A percentile compares a stretch with the other conserved stretches of the same genome.
Evolutionary conservation across 2,797 vertebrate species (phyloP).

Genomic region (Semotilus atromaculatus): DNA sequence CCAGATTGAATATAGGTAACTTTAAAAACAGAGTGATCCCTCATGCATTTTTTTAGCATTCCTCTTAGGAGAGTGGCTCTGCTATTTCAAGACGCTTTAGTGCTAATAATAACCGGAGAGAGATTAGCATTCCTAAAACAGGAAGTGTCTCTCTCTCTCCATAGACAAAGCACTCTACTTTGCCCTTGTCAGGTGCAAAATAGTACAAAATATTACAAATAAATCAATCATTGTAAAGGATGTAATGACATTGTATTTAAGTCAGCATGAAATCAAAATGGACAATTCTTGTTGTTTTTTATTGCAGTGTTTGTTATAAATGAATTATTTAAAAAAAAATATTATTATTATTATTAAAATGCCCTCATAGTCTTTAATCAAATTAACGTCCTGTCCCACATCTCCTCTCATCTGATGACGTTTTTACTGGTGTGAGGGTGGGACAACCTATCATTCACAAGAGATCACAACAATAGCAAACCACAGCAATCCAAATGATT

Average conservation of each 20-base stretch:
- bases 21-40: slow-evolving; percentile 4
- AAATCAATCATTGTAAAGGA: neutral
- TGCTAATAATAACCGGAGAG: slow-evolving; percentile 24
- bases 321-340: too few relatives aligned
- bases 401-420: neutral
- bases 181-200: slow-evolving; percentile 20
- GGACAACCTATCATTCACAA: neutral
- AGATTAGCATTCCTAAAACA: slow-evolving; percentile 20
- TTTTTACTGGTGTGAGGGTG: neutral
- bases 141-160: slow-evolving; percentile 22
- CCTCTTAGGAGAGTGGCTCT: neutral
- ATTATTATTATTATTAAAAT: neutral
- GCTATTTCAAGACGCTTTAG: slow-evolving; percentile 12
- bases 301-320: neutral
- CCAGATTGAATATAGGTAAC: neutral
- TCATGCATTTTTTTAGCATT: neutral
- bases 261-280: neutral
- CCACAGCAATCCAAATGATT: neutral
- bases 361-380: neutral
- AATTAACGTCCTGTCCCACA: neutral
- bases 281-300: neutral
- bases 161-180: neutral
- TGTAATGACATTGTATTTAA: neutral
- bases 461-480: neutral
- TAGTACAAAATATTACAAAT: slow-evolving; percentile 14